These are phyloP conservation scores for Distichodus sexfasciatus DNA, from an alignment of 2,797 vertebrate species.

Conservation along the genomic window DNA sequence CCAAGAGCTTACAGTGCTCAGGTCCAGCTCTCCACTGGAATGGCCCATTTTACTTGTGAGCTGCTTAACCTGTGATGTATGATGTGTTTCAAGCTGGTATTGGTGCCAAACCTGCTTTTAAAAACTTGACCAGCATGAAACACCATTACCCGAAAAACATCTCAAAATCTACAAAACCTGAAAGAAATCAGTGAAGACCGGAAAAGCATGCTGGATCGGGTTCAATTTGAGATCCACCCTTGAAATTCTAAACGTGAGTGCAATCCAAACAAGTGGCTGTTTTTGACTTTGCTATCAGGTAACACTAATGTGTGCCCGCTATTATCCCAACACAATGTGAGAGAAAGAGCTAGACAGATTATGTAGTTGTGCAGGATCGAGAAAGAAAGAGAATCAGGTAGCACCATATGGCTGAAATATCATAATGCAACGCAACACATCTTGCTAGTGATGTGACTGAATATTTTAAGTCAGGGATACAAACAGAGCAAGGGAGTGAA, in stretches of 20 bases:
- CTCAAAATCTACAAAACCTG: background rate
- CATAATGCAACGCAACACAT: too few relatives aligned
- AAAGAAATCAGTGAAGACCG: background rate
- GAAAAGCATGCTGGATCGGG: conserved; percentile 9
- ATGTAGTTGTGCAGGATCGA: background rate
- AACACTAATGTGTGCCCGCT: conserved; percentile 21
- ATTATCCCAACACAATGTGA: conserved; percentile 15
- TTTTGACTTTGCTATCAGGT: conserved; percentile 15
- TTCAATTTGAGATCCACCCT: conserved; percentile 23
- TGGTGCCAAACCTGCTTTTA: too few relatives aligned
- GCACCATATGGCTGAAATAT: too few relatives aligned
- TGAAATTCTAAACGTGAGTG: conserved; percentile 33
- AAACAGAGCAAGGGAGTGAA: too few relatives aligned
- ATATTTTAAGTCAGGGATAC: too few relatives aligned
- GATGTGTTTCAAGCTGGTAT: too few relatives aligned
- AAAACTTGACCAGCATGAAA: too few relatives aligned
- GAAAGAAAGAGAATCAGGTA: background rate
- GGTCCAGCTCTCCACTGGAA: too few relatives aligned
- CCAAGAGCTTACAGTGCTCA: background rate
- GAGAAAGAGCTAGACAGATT: background rate
- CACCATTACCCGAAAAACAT: too few relatives aligned
- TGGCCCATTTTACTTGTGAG: too few relatives aligned
- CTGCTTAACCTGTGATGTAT: too few relatives aligned
- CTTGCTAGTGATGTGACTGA: too few relatives aligned
- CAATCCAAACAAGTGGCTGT: conserved; percentile 33